Base-by-base conservation (phyloP, 2,797 vertebrate species). In the Adelosebastes latens region DNA sequence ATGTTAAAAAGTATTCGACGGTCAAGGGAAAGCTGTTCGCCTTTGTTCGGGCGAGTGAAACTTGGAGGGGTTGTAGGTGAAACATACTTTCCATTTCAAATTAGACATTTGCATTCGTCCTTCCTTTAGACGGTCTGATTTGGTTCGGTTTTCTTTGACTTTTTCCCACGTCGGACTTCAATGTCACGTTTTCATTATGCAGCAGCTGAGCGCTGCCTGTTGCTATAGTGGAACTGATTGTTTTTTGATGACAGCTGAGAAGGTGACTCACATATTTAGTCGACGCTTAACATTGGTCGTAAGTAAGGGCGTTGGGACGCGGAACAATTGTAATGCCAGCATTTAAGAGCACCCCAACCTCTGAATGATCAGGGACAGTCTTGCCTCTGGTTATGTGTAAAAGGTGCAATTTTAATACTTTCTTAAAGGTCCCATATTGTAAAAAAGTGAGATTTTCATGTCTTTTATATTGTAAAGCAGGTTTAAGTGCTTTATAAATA, bases 211-310 rank as follows among this genome's bases (percentile, higher is more conserved):
- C 84, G 12, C 63, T 77, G 80, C 69, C 84, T 85, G 77, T 81
- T 89, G 81, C 76, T 86, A 85, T 69, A 55, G 89, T 89, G 89
- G 87, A 89, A 88, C 86, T 88, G 91, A 92, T 92, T 92, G 90
- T 93, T 93, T 93, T 89, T 83, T 90, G 87, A 88, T 88, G 89
- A 86, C 79, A 80, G 87, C 75, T 82, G 80, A 88, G 88, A 93
- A 93, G 91, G 89, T 92, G 90, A 93, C 93, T 89, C 71, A 65
- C 76, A 79, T 80, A 87, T 89, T 92, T 78, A 82, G 84, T 86
- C 52, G 67, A 85, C 73, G 86, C 75, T 85, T 82, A 87, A 85
- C 83, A 79, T 74, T 85, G 84, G 59, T 65, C 56, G 55, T 66
- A 72, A 75, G 73, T 85, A 58, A 86, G 80, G 79, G 63, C 79